Conservation (phyloP, 2,797 vertebrate genomes). For the Myiotriccus ornatus region DNA sequence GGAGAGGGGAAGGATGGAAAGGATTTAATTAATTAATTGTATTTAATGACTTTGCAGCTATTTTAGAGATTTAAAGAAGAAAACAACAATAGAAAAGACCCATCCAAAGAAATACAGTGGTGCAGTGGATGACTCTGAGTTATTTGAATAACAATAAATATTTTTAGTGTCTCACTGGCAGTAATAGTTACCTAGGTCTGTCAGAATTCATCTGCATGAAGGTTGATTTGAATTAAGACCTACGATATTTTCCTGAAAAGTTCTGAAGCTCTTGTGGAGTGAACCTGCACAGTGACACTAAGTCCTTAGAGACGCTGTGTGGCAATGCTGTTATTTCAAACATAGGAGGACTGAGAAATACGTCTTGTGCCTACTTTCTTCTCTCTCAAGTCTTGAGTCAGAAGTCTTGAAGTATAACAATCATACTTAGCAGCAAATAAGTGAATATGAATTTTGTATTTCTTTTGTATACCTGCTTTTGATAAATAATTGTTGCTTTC, state of each 20-base stretch:
- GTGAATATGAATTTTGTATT: background rate
- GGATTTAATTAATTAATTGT: background rate
- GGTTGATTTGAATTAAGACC: background rate
- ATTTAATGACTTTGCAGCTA: background rate
- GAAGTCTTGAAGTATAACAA: background rate
- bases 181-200: background rate
- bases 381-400: background rate
- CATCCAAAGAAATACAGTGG: background rate
- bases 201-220: background rate
- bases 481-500: background rate
- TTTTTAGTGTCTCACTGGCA: background rate
- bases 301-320: background rate
- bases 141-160: background rate
- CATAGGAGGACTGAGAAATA: background rate
- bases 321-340: background rate
- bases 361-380: background rate
- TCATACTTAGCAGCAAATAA: background rate
- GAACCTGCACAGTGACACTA: background rate
- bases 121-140: background rate
- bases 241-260: background rate
- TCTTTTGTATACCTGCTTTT: background rate
- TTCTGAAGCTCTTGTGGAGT: background rate
- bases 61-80: conserved; percentile 21
- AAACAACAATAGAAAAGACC: background rate
- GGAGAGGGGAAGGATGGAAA: background rate